Conservation (phyloP, 2,888 invertebrate species). For the Drosophila rubida region DNA sequence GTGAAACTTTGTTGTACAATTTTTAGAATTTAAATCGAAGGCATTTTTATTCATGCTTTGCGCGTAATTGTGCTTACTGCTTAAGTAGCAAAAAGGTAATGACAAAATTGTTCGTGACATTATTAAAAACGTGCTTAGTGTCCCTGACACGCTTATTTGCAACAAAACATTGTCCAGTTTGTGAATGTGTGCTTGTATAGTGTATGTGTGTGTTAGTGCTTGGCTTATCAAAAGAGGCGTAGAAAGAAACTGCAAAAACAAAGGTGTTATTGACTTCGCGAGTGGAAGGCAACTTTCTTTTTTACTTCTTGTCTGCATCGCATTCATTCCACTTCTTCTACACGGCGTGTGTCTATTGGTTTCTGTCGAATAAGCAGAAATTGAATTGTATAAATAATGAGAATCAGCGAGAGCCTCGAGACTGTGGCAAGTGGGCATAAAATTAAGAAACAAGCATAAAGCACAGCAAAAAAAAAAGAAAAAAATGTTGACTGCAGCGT, state of each 20-base stretch:
- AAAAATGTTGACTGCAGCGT: constrained; percentile 32
- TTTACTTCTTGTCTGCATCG: constrained; percentile 55
- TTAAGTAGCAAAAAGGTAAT: constrained; percentile 59
- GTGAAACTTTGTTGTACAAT: constrained; percentile 37
- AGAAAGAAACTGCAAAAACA: constrained; percentile 71
- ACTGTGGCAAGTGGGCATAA: constrained; percentile 32
- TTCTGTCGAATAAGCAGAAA: constrained; percentile 42
- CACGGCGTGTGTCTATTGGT: constrained; percentile 32
- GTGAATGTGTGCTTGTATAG: neutral
- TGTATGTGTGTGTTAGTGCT: constrained; percentile 15
- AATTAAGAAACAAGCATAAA: constrained; percentile 42
- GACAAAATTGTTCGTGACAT: neutral
- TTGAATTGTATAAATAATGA: constrained; percentile 45
- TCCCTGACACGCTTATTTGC: neutral
- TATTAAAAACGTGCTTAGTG: neutral
- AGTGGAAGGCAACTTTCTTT: constrained; percentile 64
- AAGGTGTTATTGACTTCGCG: constrained; percentile 69
- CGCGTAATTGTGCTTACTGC: constrained; percentile 42
- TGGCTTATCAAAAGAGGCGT: constrained; percentile 68
- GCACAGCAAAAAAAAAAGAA: constrained; percentile 13
- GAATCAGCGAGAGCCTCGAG: constrained; percentile 14
- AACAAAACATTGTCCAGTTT: constrained; percentile 27
- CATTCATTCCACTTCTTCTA: constrained; percentile 25
- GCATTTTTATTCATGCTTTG: constrained; percentile 41
- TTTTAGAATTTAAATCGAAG: constrained; percentile 45